A percentile compares a stretch with the other conserved stretches of the same genome.
Conservation (phyloP, 2,113 vertebrate genomes). For the Caranx ignobilis region DNA sequence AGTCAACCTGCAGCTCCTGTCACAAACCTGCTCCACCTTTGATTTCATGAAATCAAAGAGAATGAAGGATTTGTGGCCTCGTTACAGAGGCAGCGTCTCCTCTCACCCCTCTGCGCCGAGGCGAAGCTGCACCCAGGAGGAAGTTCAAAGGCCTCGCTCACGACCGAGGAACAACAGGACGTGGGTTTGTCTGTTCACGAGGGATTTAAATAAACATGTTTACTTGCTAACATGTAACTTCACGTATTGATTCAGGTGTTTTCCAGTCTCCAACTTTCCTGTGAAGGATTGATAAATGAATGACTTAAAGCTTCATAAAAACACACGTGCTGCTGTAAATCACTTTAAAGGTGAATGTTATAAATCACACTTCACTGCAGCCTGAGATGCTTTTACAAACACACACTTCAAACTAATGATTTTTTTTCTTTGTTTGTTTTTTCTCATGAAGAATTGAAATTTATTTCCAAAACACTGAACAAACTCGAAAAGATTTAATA, state of each 20-base stretch:
- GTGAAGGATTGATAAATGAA: too few species aligned
- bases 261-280: too few species aligned
- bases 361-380: too few species aligned
- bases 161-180: neutral
- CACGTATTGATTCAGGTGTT: neutral
- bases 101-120: neutral
- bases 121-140: neutral
- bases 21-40: conserved; percentile 26
- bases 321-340: too few species aligned
- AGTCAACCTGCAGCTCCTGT: conserved; percentile 15
- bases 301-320: too few species aligned
- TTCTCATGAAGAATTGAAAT: too few species aligned
- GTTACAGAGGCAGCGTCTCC: neutral
- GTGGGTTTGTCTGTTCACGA: neutral
- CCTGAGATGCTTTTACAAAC: too few species aligned
- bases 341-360: too few species aligned
- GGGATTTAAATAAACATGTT: neutral
- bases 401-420: too few species aligned
- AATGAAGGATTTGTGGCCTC: conserved; percentile 19
- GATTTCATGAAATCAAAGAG: conserved; percentile 40
- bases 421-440: too few species aligned
- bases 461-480: too few species aligned
- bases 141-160: neutral
- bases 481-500: too few species aligned
- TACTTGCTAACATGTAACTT: neutral